A percentile compares a stretch with the other conserved stretches of the same genome.
These are phyloP conservation scores for Drosophila tsacasi DNA, from an alignment of 1,140 invertebrate genomes.

Conservation along the genomic window DNA sequence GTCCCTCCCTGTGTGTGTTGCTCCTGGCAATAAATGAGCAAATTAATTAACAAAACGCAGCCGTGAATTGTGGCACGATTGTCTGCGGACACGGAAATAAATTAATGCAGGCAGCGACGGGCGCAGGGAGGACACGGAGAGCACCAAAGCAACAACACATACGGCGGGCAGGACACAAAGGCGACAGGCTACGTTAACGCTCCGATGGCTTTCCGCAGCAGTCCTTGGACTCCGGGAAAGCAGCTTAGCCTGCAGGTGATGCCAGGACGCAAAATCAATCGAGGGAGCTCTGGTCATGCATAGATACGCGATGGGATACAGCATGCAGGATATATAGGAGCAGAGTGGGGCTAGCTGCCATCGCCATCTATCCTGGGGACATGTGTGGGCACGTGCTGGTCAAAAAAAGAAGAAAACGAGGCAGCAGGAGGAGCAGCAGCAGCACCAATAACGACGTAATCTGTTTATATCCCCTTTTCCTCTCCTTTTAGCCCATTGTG, in stretches of 20 bases:
- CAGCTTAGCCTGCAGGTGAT: constrained; percentile 81
- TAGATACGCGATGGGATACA: constrained; percentile 49
- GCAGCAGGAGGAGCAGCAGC: constrained; percentile 28
- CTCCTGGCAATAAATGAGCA: constrained; percentile 73
- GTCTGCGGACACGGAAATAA: constrained; percentile 68
- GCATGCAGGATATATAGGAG: constrained; percentile 29
- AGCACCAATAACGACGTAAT: constrained; percentile 83
- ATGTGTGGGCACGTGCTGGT: constrained; percentile 81
- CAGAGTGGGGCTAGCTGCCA: constrained; percentile 25
- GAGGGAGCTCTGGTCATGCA: constrained; percentile 71
- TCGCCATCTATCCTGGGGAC: constrained; percentile 60
- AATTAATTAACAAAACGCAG: constrained; percentile 78
- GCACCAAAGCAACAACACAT: constrained; percentile 5
- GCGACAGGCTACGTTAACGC: constrained; percentile 74
- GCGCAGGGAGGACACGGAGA: constrained; percentile 2
- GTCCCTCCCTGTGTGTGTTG: constrained; percentile 11
- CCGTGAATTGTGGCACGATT: constrained; percentile 79
- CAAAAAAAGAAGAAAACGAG: constrained; percentile 33
- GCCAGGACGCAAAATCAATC: constrained; percentile 78
- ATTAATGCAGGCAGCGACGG: constrained; percentile 61
- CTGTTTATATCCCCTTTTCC: constrained; percentile 80
- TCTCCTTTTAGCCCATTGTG: constrained; percentile 69
- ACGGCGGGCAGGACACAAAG: constrained; percentile 43
- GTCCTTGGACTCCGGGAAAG: constrained; percentile 48
- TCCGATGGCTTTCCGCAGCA: constrained; percentile 60